Conservation (phyloP, 1,140 invertebrate species). For the Mylabris phalerata region DNA sequence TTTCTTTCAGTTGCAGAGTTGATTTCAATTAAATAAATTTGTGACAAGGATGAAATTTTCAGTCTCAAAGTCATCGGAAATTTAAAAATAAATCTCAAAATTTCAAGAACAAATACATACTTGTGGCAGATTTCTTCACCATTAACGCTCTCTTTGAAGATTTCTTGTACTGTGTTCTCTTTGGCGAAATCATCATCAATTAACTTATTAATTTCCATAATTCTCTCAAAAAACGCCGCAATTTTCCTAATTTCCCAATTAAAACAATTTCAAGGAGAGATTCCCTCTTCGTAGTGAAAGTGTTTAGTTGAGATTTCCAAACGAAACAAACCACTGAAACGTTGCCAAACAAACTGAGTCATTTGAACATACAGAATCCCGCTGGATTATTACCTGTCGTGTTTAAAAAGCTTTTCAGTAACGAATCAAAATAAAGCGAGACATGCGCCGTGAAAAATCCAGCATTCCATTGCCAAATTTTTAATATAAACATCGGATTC, state of each 20-base stretch:
- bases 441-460: conserved; percentile 10
- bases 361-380: conserved; percentile 6
- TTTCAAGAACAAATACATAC: too few relatives aligned
- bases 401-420: background rate
- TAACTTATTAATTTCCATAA: conserved; percentile 5
- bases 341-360: conserved; percentile 16
- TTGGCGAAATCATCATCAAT: background rate
- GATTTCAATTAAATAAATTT: too few relatives aligned
- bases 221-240: background rate
- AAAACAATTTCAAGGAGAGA: too few relatives aligned
- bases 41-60: too few relatives aligned
- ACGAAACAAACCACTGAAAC: conserved; percentile 12
- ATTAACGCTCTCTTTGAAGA: conserved; percentile 3
- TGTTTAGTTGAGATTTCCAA: background rate
- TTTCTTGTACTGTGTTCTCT: conserved; percentile 7
- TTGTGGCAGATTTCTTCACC: background rate
- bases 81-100: too few relatives aligned
- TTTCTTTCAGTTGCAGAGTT: too few relatives aligned
- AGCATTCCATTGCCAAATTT: conserved; percentile 14
- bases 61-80: too few relatives aligned
- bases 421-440: conserved; percentile 13
- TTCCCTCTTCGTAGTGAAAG: conserved; percentile 4
- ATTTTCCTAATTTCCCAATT: background rate
- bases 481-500: conserved; percentile 12
- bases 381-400: conserved; percentile 8